Percentiles rank a stretch among this genome's conserved stretches.
Evolutionary conservation across 2,888 invertebrate genomes (phyloP).

Genomic region (Nymphalis urticae): DNA sequence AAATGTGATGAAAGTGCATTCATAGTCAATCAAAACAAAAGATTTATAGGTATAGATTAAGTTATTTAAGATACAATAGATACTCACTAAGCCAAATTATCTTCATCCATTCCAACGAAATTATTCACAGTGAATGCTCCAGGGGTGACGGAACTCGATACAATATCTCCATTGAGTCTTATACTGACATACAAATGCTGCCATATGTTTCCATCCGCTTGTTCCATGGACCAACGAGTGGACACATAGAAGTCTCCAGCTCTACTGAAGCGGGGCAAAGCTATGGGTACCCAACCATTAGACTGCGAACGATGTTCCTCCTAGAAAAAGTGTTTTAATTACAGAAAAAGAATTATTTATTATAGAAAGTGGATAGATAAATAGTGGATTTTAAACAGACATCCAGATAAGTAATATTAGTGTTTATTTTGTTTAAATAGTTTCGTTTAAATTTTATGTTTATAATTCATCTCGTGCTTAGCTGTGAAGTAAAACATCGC

Average conservation of each 20-base stretch:
- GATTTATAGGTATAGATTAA: too few relatives aligned
- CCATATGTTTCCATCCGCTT: constrained; percentile 75
- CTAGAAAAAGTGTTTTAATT: constrained; percentile 46
- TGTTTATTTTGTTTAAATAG: too few relatives aligned
- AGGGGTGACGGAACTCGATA: constrained; percentile 71
- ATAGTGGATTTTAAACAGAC: too few relatives aligned
- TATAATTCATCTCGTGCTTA: too few relatives aligned
- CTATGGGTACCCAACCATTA: constrained; percentile 86
- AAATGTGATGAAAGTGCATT: too few relatives aligned
- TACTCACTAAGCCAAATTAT: constrained; percentile 64
- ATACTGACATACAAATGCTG: constrained; percentile 68
- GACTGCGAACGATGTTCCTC: constrained; percentile 78
- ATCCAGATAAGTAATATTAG: too few relatives aligned
- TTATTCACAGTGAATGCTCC: constrained; percentile 83
- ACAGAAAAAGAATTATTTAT: too few relatives aligned
- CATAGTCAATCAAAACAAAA: too few relatives aligned
- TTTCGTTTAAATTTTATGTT: too few relatives aligned
- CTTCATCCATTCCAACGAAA: constrained; percentile 79
- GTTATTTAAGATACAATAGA: too few relatives aligned
- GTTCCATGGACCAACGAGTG: constrained; percentile 64
- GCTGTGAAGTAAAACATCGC: too few relatives aligned
- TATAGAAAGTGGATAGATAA: too few relatives aligned
- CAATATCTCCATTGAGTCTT: constrained; percentile 54
- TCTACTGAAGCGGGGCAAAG: constrained; percentile 79
- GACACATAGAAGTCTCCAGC: constrained; percentile 70